Base-by-base conservation (phyloP, 2,113 vertebrate species). In the Chauna torquata region DNA sequence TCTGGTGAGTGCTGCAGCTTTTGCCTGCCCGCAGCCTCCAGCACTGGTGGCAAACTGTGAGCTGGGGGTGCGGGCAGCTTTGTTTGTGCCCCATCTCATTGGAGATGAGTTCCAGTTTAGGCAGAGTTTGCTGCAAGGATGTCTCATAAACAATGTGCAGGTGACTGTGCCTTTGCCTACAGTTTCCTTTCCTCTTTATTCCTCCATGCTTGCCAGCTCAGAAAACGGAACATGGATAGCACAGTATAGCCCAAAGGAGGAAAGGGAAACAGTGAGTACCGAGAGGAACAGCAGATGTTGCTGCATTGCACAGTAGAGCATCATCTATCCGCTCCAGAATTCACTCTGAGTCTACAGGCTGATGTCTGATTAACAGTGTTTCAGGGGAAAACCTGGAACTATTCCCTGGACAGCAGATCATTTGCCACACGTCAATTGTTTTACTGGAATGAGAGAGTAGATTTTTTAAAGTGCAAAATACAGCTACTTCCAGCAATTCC, bases 331-430 rank as follows among this genome's bases (percentile, higher is more conserved):
- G 66, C 71, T 64, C 54, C 68, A 52, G 40, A 52, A 57, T 28
- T 42, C 40, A 4, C 68, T 69, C 66, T 34, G 84, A 69, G 50
- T 32, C 57, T 47, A 5, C 61, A 76, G 61, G 47, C 81, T 61
- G 68, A 64, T 0, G 0, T 12, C 0, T 0, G 2, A 32, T 32
- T 16, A n/a, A 58, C 11, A 52, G 42, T 0, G 2, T 66, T 88
- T 42, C 16, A 20, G 70, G 42, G 66, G 23, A 59, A 70, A 34
- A 36, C 50, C 69, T 86, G 84, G 44, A 34, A 20, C 54, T 50
- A 69, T 84, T 40, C 74, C n/a, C n/a, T 32, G 72, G 52, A 27
- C 44, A 42, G 38, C 2, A 6, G 45, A 72, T 32, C 64, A 5
- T 42, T 81, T 1, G 2, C 55, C 49, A 4, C 1, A 1, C 17